Evolutionary conservation across 2,888 invertebrate species (phyloP), one percentile per base, ranked within the genome.

Genomic region (Eilema caniola): DNA sequence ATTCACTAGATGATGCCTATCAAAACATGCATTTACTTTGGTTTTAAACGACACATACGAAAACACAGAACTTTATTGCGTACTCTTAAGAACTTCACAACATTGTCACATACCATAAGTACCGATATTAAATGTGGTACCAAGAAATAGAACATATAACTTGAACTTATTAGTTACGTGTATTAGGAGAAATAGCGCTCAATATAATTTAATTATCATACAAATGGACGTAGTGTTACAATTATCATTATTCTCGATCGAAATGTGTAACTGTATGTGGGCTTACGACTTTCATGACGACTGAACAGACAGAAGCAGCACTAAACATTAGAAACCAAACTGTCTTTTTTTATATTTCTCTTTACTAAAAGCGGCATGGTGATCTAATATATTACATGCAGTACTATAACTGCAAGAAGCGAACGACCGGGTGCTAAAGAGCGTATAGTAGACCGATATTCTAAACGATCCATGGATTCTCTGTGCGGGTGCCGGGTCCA

Each of bases 221-320:
- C 87, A 91, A 92, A 90, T 93, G 93, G 93, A 93, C 93, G 92
- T 90, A 87, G 89, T 81, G 85, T 89, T 89, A 88, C 84, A 88
- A 85, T 71, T 78, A 73, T 75, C 72, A 64, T 65, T 72, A 37
- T 57, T 47, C 83, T 77, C 62, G 8, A 31, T 25, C 25, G n/a
- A 56, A 64, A 47, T 28, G 20, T 64, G 53, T 64, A 53, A 31
- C 28, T 14, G 63, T 41, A 63, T 4, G 62, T 37, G 33, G 23
- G 62, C 8, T 8, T 53, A n/a, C n/a, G 53, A n/a, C n/a, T 53
- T 47, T 3, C 4, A 47, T 47, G 47, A 53, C 53, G 37, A 62
- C 23, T 37, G 24, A 41, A 62, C 1, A 16, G 16, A 24, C 14
- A 41, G 2, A 25, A 24, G 24, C 24, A 37, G 16, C 10, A 7